Evolutionary conservation across 2,888 invertebrate species (phyloP).

Genomic region (Nezara viridula): DNA sequence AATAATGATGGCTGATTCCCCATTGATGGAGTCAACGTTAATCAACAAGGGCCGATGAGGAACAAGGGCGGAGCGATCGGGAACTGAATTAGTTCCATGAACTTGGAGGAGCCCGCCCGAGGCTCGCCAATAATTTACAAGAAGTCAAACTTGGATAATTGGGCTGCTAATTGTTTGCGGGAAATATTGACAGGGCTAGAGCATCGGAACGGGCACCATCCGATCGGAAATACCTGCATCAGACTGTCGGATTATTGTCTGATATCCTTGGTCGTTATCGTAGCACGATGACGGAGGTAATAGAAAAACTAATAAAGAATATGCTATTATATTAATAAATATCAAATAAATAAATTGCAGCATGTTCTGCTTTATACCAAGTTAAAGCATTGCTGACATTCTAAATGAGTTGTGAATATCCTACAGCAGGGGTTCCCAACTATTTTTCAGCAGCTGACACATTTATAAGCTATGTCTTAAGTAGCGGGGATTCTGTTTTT

Average conservation of each 20-base stretch:
- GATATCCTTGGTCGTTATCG: too few relatives aligned
- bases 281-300: too few relatives aligned
- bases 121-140: neutral
- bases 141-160: conserved; percentile 12
- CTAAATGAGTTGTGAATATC: too few relatives aligned
- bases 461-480: too few relatives aligned
- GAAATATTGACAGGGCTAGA: conserved; percentile 3
- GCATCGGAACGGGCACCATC: neutral
- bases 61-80: neutral
- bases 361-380: too few relatives aligned
- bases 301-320: too few relatives aligned
- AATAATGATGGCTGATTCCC: neutral
- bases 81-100: neutral
- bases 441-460: too few relatives aligned
- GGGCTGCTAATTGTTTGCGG: neutral
- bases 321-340: too few relatives aligned
- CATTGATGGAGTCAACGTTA: neutral
- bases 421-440: too few relatives aligned
- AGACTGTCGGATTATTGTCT: neutral
- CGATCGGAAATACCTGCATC: neutral
- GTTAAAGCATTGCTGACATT: too few relatives aligned
- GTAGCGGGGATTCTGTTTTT: too few relatives aligned
- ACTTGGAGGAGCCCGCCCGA: neutral
- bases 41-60: neutral
- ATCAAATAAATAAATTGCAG: too few relatives aligned